These are phyloP conservation scores for Arizona elegans DNA, from an alignment of 2,113 vertebrate genomes.

Conservation along the genomic window DNA sequence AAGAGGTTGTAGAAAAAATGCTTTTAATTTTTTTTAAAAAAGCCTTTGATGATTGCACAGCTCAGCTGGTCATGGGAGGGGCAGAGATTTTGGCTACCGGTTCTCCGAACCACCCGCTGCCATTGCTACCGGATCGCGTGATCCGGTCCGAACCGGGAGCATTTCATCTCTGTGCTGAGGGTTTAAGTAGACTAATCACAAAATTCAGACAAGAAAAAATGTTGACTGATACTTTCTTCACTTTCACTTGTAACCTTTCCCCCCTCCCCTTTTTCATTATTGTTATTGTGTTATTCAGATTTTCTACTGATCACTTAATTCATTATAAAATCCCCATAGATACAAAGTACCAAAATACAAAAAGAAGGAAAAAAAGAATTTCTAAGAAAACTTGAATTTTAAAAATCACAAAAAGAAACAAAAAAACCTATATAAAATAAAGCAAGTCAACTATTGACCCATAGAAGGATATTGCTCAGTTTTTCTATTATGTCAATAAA, in stretches of 20 bases:
- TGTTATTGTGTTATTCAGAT: not conserved
- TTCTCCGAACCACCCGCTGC: too few species aligned
- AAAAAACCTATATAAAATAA: not conserved
- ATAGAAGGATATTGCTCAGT: not conserved
- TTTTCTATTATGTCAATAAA: not conserved
- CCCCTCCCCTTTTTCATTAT: not conserved
- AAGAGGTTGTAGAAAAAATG: too few species aligned
- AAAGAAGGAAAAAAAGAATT: not conserved
- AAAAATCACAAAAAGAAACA: not conserved
- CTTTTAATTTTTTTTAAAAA: too few species aligned
- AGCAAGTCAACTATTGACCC: not conserved
- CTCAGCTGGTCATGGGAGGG: too few species aligned
- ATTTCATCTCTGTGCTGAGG: not conserved
- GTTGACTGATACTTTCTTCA: not conserved
- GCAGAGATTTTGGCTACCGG: too few species aligned
- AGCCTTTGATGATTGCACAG: too few species aligned
- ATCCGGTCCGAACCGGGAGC: too few species aligned
- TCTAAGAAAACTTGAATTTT: not conserved
- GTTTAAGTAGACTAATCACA: not conserved
- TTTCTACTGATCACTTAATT: not conserved
- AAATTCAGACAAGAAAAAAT: not conserved
- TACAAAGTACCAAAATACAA: not conserved
- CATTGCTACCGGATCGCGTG: too few species aligned
- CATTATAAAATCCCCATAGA: not conserved
- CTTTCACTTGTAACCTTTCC: not conserved